Evolutionary conservation across 2,888 invertebrate genomes (phyloP), one percentile per base, ranked within the genome.

Genomic region (Halictus ligatus): DNA sequence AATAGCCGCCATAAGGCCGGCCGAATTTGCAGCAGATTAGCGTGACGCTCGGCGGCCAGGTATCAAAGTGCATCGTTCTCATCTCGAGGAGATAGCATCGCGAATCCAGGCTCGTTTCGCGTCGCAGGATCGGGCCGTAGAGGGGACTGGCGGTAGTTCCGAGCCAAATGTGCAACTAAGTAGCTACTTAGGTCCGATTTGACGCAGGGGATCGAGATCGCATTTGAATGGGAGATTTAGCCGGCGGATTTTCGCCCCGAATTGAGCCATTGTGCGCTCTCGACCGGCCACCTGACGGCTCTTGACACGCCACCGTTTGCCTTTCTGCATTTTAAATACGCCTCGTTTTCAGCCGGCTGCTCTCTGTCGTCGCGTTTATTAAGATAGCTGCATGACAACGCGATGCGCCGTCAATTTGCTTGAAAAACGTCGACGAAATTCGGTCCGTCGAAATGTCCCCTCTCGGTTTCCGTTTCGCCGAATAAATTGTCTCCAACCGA

Each of bases 91-190:
- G 91, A 91, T 91, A 90, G 77, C 83, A 91, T 91, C 91, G 86
- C 84, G 83, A 80, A 83, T 85, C 35, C 46, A 54, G 58, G 71
- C 69, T 77, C 73, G 48, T 54, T 29, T 71, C 81, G n/a, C 40
- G 71, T 40, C 78, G 77, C 80, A 64, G 46, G 46, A 60, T 50
- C 35, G 71, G 60, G 48, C 29, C 48, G 50, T 40, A 69, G 40
- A 18, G 69, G 40, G 73, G 81, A 69, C 50, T 83, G 87, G 75
- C 89, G 83, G 79, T 73, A 88, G 92, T 94, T 93, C 92, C 84
- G 90, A 94, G 92, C 95, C 94, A 95, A 95, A 95, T 95, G 95
- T 95, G 94, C 94, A 94, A 94, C 95, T 94, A 95, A 94, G 95
- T 94, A 94, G 90, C 93, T 95, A 94, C 94, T 94, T 95, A 95